These are phyloP conservation scores for Lymantria dispar DNA, from an alignment of 2,888 invertebrate species.

Conservation along the genomic window DNA sequence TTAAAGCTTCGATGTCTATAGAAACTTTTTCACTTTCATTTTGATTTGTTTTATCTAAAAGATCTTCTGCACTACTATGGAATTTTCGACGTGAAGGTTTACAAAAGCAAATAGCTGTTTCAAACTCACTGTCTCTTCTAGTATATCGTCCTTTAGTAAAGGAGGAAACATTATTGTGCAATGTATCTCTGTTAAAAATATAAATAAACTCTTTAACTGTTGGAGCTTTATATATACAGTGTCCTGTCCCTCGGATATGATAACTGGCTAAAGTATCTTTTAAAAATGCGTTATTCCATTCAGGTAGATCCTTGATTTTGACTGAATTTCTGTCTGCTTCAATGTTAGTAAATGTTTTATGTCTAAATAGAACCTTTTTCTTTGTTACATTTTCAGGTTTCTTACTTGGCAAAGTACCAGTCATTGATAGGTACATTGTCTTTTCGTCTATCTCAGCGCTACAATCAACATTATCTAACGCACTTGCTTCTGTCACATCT, in stretches of 20 bases:
- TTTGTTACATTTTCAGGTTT: slow-evolving; percentile 47
- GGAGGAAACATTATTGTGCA: slow-evolving; percentile 57
- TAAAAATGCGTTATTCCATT: slow-evolving; percentile 59
- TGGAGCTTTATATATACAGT: slow-evolving; percentile 72
- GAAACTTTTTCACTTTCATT: slow-evolving; percentile 52
- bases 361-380: slow-evolving; percentile 71
- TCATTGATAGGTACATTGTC: slow-evolving; percentile 63
- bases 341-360: slow-evolving; percentile 76
- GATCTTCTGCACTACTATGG: slow-evolving; percentile 73
- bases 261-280: slow-evolving; percentile 71
- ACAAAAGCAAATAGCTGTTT: slow-evolving; percentile 78
- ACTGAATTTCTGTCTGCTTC: slow-evolving; percentile 68
- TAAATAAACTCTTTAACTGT: slow-evolving; percentile 71
- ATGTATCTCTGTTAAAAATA: slow-evolving; percentile 72
- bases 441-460: slow-evolving; percentile 56
- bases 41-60: slow-evolving; percentile 51
- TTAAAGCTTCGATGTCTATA: slow-evolving; percentile 58
- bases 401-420: slow-evolving; percentile 68
- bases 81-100: slow-evolving; percentile 63
- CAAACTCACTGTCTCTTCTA: slow-evolving; percentile 66
- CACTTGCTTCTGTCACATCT: slow-evolving; percentile 66
- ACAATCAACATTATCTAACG: slow-evolving; percentile 74
- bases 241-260: slow-evolving; percentile 75
- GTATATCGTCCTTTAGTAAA: slow-evolving; percentile 56
- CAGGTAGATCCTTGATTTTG: slow-evolving; percentile 54